Evolutionary conservation across 2,888 invertebrate species (phyloP).

Genomic region (Lasius fuliginosus): DNA sequence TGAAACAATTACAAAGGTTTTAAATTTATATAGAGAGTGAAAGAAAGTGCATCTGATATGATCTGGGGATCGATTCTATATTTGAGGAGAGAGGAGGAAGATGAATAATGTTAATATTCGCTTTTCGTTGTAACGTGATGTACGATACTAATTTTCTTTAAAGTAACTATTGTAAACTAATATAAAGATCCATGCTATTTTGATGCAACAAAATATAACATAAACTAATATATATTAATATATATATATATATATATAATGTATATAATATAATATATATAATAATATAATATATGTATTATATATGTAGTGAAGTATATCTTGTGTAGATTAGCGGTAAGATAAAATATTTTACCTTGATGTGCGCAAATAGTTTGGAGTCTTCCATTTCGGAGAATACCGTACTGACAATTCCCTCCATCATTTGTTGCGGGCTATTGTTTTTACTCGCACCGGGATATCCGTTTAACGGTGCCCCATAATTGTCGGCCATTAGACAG

Average conservation of each 20-base stretch:
- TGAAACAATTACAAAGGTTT: neutral
- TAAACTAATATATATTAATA: neutral
- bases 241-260: neutral
- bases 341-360: conserved; percentile 77
- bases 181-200: neutral
- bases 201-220: neutral
- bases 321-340: neutral
- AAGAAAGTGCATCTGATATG: neutral
- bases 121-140: too few species aligned
- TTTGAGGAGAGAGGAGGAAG: neutral
- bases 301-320: neutral
- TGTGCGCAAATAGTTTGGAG: conserved; percentile 83
- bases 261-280: too few species aligned
- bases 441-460: conserved; percentile 83
- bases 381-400: conserved; percentile 81
- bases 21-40: neutral
- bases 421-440: conserved; percentile 83
- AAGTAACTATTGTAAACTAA: neutral
- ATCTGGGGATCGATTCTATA: neutral
- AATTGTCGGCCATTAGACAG: conserved; percentile 81
- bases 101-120: neutral
- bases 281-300: too few species aligned
- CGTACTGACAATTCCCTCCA: conserved; percentile 83
- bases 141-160: neutral
- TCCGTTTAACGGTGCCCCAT: conserved; percentile 83